phyloP scores from a whole-genome alignment of 30 jellyfish, hydroid and myxozoan genomes.

The Morbakka virulenta region DNA sequence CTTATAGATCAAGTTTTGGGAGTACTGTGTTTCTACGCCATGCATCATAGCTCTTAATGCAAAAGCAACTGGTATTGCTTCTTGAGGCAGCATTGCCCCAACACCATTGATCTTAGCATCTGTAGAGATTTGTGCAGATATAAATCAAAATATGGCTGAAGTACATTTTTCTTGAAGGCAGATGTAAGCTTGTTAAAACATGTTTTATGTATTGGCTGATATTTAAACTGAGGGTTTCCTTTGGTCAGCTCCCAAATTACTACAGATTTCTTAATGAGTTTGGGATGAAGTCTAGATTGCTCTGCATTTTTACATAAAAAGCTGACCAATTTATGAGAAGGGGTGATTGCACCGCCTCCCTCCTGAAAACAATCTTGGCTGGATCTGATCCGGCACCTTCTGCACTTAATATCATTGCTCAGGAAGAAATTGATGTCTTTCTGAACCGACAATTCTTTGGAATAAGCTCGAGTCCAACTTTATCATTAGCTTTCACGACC shows the following conservation, averaged over 20 bases:
- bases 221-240: slow-evolving; percentile 4
- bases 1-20: slow-evolving; percentile 40
- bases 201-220: slow-evolving; percentile 5
- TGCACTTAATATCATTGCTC: too few species aligned
- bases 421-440: slow-evolving; percentile 37
- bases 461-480: too few species aligned
- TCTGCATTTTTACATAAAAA: slow-evolving; percentile 43
- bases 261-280: not conserved
- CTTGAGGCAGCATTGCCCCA: slow-evolving; percentile 29
- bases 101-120: slow-evolving; percentile 38
- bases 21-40: slow-evolving; percentile 5
- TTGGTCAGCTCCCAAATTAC: slow-evolving; percentile 34
- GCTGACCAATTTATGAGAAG: slow-evolving; percentile 25
- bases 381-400: slow-evolving; percentile 68
- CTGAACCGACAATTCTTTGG: slow-evolving; percentile 51
- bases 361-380: slow-evolving; percentile 40
- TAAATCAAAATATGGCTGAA: slow-evolving; percentile 32
- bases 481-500: too few species aligned
- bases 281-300: slow-evolving; percentile 31
- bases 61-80: too few species aligned
- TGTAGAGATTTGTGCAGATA: not conserved
- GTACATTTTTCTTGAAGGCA: slow-evolving; percentile 10
- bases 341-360: slow-evolving; percentile 23
- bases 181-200: too few species aligned
- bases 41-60: too few species aligned